Evolutionary conservation across 2,113 vertebrate genomes (phyloP).

Genomic region (Tauraco erythrolophus): DNA sequence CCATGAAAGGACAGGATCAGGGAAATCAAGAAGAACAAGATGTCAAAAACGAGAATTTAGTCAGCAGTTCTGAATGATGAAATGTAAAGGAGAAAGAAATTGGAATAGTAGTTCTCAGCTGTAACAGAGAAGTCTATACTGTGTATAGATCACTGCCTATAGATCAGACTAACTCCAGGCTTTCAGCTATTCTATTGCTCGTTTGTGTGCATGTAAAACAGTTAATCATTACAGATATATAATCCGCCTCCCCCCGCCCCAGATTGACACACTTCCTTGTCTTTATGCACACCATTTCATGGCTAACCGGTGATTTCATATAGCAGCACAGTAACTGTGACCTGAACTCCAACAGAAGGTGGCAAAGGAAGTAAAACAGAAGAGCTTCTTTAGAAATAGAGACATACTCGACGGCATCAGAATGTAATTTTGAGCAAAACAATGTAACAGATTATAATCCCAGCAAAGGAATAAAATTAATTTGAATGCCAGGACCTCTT

Average conservation of each 20-base stretch:
- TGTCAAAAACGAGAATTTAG: background rate
- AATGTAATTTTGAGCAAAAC: background rate
- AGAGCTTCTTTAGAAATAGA: background rate
- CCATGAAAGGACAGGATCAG: background rate
- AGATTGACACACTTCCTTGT: background rate
- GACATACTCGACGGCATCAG: background rate
- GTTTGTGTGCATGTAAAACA: background rate
- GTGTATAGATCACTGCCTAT: background rate
- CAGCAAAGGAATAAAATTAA: background rate
- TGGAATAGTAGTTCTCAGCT: background rate
- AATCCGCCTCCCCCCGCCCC: background rate
- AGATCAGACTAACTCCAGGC: background rate
- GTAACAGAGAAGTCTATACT: background rate
- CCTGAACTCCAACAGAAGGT: background rate
- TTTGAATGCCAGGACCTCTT: background rate
- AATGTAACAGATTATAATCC: background rate
- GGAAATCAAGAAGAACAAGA: slow-evolving; percentile 6
- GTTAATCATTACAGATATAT: background rate
- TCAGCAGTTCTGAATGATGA: background rate
- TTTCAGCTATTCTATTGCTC: background rate
- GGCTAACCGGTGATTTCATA: background rate
- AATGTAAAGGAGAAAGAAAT: background rate
- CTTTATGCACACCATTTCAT: background rate
- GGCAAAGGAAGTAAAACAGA: background rate
- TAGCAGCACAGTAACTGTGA: background rate